Conservation (phyloP, 1,140 invertebrate species). For the Cotesia vestalis region DNA sequence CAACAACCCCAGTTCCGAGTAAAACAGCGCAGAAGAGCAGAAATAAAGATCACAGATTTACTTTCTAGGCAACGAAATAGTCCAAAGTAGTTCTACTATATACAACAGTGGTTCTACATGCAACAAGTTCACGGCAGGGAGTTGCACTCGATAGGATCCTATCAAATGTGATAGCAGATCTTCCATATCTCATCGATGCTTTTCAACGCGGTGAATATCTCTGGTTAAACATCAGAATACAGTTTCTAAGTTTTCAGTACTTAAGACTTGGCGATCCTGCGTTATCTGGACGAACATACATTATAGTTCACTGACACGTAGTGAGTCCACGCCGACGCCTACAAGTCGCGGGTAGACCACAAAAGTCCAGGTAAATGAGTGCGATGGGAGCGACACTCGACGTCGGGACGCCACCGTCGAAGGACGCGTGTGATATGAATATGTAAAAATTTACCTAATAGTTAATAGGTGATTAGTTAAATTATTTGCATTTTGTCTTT, state of each 20-base stretch:
- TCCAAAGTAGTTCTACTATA: no score
- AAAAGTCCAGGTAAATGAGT: neutral
- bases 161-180: no score
- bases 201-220: no score
- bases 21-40: neutral
- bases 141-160: neutral
- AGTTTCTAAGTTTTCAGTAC: no score
- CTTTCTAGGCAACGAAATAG: neutral
- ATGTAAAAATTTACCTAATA: conserved; percentile 48
- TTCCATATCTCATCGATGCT: no score
- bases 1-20: neutral
- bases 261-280: no score
- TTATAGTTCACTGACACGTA: conserved; percentile 62
- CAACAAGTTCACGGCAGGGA: conserved; percentile 20
- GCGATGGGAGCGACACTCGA: conserved; percentile 55
- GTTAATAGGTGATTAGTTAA: neutral
- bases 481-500: conserved; percentile 32
- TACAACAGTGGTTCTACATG: neutral
- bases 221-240: no score
- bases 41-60: neutral
- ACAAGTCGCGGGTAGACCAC: conserved; percentile 40
- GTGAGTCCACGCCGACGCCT: conserved; percentile 45
- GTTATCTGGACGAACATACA: neutral
- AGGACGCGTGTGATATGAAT: conserved; percentile 62
- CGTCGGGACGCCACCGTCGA: conserved; percentile 62